Percentiles rank a stretch among this genome's conserved stretches.
phyloP scores from a whole-genome alignment of 2,113 vertebrate genomes.

The Natator depressus region DNA sequence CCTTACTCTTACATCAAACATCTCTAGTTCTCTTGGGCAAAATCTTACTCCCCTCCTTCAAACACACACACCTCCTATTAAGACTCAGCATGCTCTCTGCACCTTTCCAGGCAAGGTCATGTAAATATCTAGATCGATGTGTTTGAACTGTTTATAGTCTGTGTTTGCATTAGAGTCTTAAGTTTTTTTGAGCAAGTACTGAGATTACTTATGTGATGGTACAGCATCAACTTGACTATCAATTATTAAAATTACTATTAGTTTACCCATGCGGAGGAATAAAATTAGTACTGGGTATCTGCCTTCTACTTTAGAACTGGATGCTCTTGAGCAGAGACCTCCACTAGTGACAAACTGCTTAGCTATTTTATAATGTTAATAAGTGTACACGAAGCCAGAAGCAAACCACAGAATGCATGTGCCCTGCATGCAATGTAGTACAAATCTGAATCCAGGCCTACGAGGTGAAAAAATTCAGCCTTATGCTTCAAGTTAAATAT shows the following conservation, averaged over 20 bases:
- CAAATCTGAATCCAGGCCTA: neutral
- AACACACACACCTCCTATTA: neutral
- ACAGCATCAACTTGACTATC: neutral
- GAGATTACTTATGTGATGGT: neutral
- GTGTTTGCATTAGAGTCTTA: neutral
- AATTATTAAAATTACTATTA: neutral
- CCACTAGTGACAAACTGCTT: neutral
- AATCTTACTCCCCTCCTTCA: neutral
- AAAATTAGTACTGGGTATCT: neutral
- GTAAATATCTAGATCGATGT: neutral
- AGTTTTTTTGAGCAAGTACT: neutral
- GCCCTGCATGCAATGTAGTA: neutral
- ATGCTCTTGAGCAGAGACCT: neutral
- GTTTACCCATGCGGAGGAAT: neutral
- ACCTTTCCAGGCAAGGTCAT: neutral
- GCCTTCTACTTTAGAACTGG: neutral
- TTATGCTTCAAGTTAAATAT: neutral
- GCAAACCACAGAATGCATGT: neutral
- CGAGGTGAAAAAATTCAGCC: neutral
- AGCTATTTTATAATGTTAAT: neutral
- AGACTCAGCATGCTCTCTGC: neutral
- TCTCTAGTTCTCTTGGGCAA: neutral
- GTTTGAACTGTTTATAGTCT: neutral
- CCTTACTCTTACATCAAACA: neutral
- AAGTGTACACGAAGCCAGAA: neutral